phyloP scores from a whole-genome alignment of 1,140 invertebrate species.

The Plectrocnemia conspersa region DNA sequence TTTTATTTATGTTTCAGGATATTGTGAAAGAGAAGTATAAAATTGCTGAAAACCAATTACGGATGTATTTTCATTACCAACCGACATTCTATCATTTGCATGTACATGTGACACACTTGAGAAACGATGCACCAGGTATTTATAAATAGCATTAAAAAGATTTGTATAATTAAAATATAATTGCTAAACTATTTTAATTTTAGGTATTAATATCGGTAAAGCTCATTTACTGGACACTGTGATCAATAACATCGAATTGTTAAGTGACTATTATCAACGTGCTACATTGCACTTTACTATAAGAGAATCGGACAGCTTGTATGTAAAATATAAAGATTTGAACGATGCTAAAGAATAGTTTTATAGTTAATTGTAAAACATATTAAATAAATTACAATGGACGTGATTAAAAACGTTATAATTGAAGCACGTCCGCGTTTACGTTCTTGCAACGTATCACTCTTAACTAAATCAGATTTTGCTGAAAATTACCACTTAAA shows the following conservation, averaged over 20 bases:
- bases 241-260: constrained; percentile 85
- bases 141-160: constrained; percentile 22
- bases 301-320: constrained; percentile 56
- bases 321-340: constrained; percentile 8
- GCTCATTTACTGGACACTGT: constrained; percentile 83
- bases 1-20: constrained; percentile 51
- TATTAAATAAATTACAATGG: constrained; percentile 17
- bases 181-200: constrained; percentile 11
- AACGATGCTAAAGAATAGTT: too few relatives aligned
- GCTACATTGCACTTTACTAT: constrained; percentile 70
- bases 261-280: constrained; percentile 78
- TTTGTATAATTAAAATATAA: constrained; percentile 12
- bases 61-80: constrained; percentile 92
- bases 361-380: too few relatives aligned
- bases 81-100: constrained; percentile 97
- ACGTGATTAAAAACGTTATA: constrained; percentile 41
- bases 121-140: constrained; percentile 71
- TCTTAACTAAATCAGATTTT: constrained; percentile 48
- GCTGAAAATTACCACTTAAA: constrained; percentile 46
- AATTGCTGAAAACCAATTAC: constrained; percentile 63
- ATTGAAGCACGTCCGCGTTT: constrained; percentile 53
- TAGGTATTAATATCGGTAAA: constrained; percentile 65
- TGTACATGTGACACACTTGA: constrained; percentile 85
- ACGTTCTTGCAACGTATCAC: constrained; percentile 51
- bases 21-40: constrained; percentile 77